Conservation (phyloP, 92 coral and sea anemone species). For the Porites lobata region DNA sequence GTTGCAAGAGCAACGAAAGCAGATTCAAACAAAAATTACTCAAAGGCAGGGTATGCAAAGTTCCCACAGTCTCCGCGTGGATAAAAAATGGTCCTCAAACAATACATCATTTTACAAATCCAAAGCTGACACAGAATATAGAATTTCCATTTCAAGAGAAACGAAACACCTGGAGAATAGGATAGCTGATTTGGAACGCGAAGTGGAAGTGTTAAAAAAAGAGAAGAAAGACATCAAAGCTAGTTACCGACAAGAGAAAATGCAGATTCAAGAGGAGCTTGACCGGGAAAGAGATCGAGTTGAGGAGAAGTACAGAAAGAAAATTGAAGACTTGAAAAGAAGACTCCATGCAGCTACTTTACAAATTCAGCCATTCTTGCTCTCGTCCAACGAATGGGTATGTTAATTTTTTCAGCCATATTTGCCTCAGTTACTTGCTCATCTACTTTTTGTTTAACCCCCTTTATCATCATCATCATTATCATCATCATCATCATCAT, state of each 20-base stretch:
- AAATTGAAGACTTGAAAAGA: slow-evolving; percentile 63
- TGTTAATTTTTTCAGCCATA: not conserved
- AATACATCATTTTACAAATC: slow-evolving; percentile 48
- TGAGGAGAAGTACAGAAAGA: slow-evolving; percentile 70
- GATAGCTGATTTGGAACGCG: slow-evolving; percentile 66
- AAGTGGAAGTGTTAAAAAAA: slow-evolving; percentile 66
- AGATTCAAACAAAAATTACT: slow-evolving; percentile 85
- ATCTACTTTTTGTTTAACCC: no score
- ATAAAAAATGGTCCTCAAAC: not conserved
- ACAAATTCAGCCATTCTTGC: slow-evolving; percentile 27
- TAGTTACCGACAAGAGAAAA: slow-evolving; percentile 71
- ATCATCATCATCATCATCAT: no score
- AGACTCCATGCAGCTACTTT: slow-evolving; percentile 37
- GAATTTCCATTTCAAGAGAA: slow-evolving; percentile 51
- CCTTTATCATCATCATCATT: no score
- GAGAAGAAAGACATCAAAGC: slow-evolving; percentile 76
- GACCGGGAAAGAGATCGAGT: slow-evolving; percentile 82
- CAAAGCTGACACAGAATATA: slow-evolving; percentile 51
- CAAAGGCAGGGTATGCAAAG: slow-evolving; percentile 33
- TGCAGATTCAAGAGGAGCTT: slow-evolving; percentile 75
- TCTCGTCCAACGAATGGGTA: slow-evolving; percentile 38
- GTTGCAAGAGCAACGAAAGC: slow-evolving; percentile 91
- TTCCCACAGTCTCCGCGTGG: slow-evolving; percentile 5
- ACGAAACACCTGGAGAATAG: slow-evolving; percentile 58
- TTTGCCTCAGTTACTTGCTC: no score